These are phyloP conservation scores for Armadillidium nasatum DNA, from an alignment of 1,140 invertebrate genomes.

Conservation along the genomic window DNA sequence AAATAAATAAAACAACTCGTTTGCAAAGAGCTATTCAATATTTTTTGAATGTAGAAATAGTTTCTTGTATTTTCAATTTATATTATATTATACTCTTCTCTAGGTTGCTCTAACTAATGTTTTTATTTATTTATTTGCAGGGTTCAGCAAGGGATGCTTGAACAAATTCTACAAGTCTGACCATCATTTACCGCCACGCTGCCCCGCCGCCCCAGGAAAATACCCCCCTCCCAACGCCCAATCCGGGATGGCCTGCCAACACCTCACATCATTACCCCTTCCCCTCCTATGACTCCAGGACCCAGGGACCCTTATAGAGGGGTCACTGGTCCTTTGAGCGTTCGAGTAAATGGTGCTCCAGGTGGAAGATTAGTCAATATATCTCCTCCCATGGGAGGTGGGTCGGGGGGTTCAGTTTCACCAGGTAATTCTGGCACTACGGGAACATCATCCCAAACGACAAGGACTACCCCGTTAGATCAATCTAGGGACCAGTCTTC, in stretches of 20 bases:
- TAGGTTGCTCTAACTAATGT: too few relatives aligned
- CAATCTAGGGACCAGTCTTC: constrained; percentile 43
- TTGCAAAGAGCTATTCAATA: too few relatives aligned
- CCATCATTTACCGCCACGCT: neutral
- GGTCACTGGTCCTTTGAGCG: neutral
- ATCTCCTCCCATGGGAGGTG: neutral
- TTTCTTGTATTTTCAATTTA: too few relatives aligned
- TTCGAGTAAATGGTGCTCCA: neutral
- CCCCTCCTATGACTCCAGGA: neutral
- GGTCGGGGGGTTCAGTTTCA: neutral
- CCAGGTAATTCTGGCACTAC: neutral
- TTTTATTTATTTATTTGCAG: too few relatives aligned
- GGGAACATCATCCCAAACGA: constrained; percentile 14
- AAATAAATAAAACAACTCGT: too few relatives aligned
- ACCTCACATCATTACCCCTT: neutral
- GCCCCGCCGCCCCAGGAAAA: neutral
- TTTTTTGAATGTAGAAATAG: too few relatives aligned
- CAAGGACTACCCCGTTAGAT: constrained; percentile 43
- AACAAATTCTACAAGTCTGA: too few relatives aligned
- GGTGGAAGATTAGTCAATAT: neutral
- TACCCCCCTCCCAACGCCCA: neutral
- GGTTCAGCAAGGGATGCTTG: too few relatives aligned
- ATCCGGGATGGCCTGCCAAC: neutral
- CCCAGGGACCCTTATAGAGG: neutral
- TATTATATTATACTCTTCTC: too few relatives aligned